These are phyloP conservation scores for Drosophila oshimai DNA, from an alignment of 1,140 invertebrate species.

Conservation along the genomic window DNA sequence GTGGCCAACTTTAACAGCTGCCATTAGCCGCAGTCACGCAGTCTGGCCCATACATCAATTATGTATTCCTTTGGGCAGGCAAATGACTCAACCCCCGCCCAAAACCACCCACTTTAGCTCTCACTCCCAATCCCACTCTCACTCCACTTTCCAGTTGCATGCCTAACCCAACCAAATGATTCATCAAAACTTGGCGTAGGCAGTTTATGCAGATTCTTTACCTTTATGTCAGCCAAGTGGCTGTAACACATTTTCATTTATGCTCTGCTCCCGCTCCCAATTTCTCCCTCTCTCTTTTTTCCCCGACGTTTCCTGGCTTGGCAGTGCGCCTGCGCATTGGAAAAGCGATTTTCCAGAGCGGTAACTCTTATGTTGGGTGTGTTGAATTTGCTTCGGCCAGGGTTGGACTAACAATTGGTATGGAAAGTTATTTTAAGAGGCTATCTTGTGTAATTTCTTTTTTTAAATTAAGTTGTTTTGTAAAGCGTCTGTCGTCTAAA, in stretches of 20 bases:
- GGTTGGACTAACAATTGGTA: neutral
- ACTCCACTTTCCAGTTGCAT: slow-evolving; percentile 4
- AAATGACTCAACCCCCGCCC: slow-evolving; percentile 25
- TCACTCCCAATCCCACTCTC: neutral
- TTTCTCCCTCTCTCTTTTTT: slow-evolving; percentile 8
- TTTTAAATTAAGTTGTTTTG: too few relatives aligned
- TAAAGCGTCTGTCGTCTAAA: too few relatives aligned
- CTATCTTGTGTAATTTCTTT: neutral
- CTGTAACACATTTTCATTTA: slow-evolving; percentile 54
- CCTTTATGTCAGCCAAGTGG: slow-evolving; percentile 31
- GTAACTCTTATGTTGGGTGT: slow-evolving; percentile 2
- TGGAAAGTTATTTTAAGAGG: neutral
- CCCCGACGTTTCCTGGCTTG: slow-evolving; percentile 5
- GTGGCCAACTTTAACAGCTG: slow-evolving; percentile 25
- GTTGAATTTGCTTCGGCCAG: slow-evolving; percentile 13
- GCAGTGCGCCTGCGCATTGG: slow-evolving; percentile 46
- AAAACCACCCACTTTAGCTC: neutral
- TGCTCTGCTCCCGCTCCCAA: slow-evolving; percentile 13
- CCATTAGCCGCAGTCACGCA: slow-evolving; percentile 41
- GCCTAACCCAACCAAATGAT: slow-evolving; percentile 68
- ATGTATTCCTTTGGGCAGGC: slow-evolving; percentile 38
- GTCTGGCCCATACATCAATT: slow-evolving; percentile 38
- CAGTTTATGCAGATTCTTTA: slow-evolving; percentile 41
- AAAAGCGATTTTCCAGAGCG: slow-evolving; percentile 24
- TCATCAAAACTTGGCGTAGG: slow-evolving; percentile 52